A percentile compares a stretch with the other conserved stretches of the same genome.
phyloP scores from a whole-genome alignment of 1,140 invertebrate species.

The Sminthurides bifidus region DNA sequence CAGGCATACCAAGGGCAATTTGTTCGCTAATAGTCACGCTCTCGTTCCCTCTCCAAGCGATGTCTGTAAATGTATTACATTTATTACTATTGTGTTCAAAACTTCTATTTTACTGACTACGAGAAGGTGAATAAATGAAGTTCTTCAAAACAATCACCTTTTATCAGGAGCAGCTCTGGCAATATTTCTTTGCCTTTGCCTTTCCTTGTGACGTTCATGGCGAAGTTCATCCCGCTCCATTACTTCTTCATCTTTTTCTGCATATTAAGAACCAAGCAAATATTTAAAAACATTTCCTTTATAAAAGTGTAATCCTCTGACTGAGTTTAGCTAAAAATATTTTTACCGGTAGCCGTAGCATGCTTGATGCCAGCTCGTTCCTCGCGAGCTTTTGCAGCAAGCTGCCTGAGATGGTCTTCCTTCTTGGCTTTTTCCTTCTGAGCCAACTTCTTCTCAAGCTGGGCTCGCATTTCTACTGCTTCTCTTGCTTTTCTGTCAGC shows the following conservation, averaged over 20 bases:
- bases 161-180: slow-evolving; percentile 89
- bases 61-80: slow-evolving; percentile 44
- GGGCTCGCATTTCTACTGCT: slow-evolving; percentile 89
- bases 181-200: slow-evolving; percentile 84
- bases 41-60: slow-evolving; percentile 76
- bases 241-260: slow-evolving; percentile 56
- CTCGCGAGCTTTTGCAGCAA: slow-evolving; percentile 91
- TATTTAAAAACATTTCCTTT: not conserved
- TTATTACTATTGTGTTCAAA: not conserved
- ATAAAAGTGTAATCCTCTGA: not conserved
- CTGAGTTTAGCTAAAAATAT: not conserved
- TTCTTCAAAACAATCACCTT: slow-evolving; percentile 38
- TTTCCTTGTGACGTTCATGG: slow-evolving; percentile 78
- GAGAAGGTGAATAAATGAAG: not conserved
- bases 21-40: slow-evolving; percentile 97
- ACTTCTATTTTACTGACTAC: not conserved
- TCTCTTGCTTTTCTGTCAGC: slow-evolving; percentile 93
- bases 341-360: slow-evolving; percentile 32
- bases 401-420: slow-evolving; percentile 80
- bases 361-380: slow-evolving; percentile 74
- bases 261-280: slow-evolving; percentile 15
- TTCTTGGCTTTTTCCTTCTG: slow-evolving; percentile 98
- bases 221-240: slow-evolving; percentile 81
- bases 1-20: slow-evolving; percentile 91
- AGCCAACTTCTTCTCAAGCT: slow-evolving; percentile 89